Evolutionary conservation across 2,888 invertebrate species (phyloP).

Genomic region (Diabrotica balteata): DNA sequence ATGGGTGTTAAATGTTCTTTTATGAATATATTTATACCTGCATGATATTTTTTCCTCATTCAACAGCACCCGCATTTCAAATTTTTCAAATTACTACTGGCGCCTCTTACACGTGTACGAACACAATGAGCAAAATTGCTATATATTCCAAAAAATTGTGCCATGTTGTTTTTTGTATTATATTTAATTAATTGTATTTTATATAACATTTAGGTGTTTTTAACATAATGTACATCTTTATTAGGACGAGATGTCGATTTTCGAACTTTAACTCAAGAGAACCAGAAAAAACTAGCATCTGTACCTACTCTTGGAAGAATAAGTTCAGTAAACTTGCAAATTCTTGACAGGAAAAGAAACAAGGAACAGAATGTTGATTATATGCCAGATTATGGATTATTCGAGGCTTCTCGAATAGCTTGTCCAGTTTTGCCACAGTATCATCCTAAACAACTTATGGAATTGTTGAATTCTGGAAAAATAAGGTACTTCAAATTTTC

Average conservation of each 20-base stretch:
- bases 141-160: no score
- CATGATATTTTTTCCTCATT: no score
- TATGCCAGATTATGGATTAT: slow-evolving; percentile 93
- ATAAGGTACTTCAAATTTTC: slow-evolving; percentile 62
- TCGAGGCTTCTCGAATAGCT: slow-evolving; percentile 96
- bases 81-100: no score
- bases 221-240: no score
- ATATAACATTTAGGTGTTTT: no score
- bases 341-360: slow-evolving; percentile 74
- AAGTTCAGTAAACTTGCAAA: slow-evolving; percentile 83
- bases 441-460: slow-evolving; percentile 99
- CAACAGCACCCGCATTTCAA: no score
- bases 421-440: slow-evolving; percentile 98
- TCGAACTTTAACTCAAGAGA: slow-evolving; percentile 71
- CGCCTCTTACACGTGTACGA: no score
- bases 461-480: slow-evolving; percentile 96
- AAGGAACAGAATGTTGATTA: slow-evolving; percentile 70
- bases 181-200: no score
- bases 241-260: slow-evolving; percentile 70
- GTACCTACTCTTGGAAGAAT: slow-evolving; percentile 79
- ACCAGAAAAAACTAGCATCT: slow-evolving; percentile 66
- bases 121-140: no score
- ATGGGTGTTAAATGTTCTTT: no score
- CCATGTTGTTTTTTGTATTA: no score
- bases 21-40: no score